phyloP scores from a whole-genome alignment of 2,888 invertebrate genomes.

The Mythimna vitellina region DNA sequence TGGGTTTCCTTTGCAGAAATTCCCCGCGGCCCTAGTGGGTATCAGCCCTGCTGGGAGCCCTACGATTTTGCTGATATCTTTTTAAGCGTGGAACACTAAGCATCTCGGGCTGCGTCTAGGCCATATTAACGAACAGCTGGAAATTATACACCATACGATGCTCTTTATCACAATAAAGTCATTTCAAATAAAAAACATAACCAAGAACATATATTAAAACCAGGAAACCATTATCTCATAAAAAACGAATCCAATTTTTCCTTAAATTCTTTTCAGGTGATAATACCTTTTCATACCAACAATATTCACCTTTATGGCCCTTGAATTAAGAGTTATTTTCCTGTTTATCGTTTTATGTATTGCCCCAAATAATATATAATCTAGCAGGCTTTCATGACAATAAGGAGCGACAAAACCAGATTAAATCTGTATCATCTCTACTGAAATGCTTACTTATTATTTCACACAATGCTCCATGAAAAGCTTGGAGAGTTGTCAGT shows the following conservation, averaged over 20 bases:
- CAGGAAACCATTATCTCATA: slow-evolving; percentile 6
- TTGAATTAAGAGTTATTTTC: background rate
- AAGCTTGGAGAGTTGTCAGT: background rate
- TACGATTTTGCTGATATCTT: too few species aligned
- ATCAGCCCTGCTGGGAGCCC: background rate
- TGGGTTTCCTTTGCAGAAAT: too few species aligned
- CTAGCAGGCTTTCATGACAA: background rate
- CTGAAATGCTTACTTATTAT: slow-evolving; percentile 13
- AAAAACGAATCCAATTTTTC: background rate
- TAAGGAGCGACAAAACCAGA: background rate
- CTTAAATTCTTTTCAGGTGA: background rate
- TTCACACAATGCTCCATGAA: background rate
- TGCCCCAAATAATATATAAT: background rate
- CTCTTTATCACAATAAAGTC: background rate
- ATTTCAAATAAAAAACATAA: background rate
- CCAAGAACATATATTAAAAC: slow-evolving; percentile 1
- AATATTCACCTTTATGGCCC: background rate
- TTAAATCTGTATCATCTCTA: slow-evolving; percentile 9
- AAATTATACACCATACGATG: too few species aligned
- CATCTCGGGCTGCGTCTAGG: too few species aligned
- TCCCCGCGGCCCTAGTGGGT: too few species aligned
- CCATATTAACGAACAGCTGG: too few species aligned
- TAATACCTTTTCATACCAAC: background rate
- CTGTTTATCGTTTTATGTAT: background rate
- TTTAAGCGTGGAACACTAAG: too few species aligned